Base-by-base conservation (phyloP, 1,140 invertebrate species). In the Harlomillsia oculata region DNA sequence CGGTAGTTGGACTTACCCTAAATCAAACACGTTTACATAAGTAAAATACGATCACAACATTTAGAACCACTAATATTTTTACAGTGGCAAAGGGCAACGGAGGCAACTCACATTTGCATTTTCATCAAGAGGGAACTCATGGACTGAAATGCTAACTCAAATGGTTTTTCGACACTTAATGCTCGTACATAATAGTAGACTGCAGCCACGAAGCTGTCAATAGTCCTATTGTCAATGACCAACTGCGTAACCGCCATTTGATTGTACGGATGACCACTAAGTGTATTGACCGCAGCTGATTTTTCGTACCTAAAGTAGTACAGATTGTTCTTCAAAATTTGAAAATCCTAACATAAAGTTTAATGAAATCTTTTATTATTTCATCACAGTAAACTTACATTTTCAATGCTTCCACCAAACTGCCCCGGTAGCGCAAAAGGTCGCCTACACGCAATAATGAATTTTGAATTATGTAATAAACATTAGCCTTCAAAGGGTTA, bases 391-490 rank as follows among this genome's bases (percentile, higher is more conserved):
- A 25, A 23, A 32, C 41, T 62, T 62, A 65, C 63, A 65, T 65
- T 49, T 62, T 65, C 26, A 61, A 45, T 5, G 63, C 63, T 43
- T 65, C 63, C 5, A 44, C 13, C 16, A 54, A 56, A 32, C 45
- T 59, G n/a, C 59, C 59, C 32, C 59, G 52, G 36, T 65, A 65
- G 16, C 63, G 46, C 2, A 65, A 44, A 28, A 65, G 41, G 36
- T 65, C 63, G 9, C 63, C 63, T 29, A 65, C 58, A 44, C 56
- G 63, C 11, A 65, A 25, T 44, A 65, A 44, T 14, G 55, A 65
- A 34, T 65, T 65, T 56, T 65, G 63, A 50, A 65, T 61, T 20
- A 65, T 62, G 44, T 59, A 65, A 48, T 65, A 65, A 11, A 65
- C 56, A 13, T 48, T 49, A 20, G 30, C 28, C 30, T 65, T 65